phyloP scores from a whole-genome alignment of 2,797 vertebrate genomes.

The Chloroceryle amazona region DNA sequence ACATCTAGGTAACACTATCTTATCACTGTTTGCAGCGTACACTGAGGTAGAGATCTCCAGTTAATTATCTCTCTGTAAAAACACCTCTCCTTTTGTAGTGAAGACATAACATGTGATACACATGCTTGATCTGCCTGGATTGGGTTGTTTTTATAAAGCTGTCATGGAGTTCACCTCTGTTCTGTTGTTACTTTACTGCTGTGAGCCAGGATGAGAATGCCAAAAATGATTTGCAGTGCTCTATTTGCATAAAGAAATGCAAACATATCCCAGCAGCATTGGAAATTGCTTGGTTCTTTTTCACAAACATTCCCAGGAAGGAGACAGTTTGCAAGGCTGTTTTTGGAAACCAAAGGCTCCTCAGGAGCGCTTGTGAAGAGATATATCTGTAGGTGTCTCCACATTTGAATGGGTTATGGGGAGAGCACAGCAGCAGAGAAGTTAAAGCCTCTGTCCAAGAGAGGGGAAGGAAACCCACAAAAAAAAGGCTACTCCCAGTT shows the following conservation, averaged over 20 bases:
- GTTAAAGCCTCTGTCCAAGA: background rate
- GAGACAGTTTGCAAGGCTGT: background rate
- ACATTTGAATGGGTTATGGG: accelerated
- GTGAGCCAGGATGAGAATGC: background rate
- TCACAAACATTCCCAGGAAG: background rate
- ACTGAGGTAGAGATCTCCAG: background rate
- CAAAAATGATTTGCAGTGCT: background rate
- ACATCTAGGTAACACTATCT: conserved; percentile 27
- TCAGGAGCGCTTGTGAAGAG: background rate
- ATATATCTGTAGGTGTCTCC: accelerated
- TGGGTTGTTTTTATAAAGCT: background rate
- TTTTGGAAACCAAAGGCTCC: background rate
- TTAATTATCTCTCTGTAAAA: conserved; percentile 24
- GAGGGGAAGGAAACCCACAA: background rate
- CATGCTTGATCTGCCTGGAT: background rate
- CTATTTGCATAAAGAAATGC: background rate
- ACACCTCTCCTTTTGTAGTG: background rate
- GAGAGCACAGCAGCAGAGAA: background rate
- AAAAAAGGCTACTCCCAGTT: background rate
- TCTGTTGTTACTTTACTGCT: background rate
- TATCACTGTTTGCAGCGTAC: background rate
- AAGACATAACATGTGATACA: conserved; percentile 13
- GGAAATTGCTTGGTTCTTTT: accelerated
- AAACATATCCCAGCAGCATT: background rate
- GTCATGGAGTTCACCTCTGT: background rate